Percentiles rank a stretch among this genome's conserved stretches.
Evolutionary conservation across 2,113 vertebrate species (phyloP).

Genomic region (Aspiorhynchus laticeps): DNA sequence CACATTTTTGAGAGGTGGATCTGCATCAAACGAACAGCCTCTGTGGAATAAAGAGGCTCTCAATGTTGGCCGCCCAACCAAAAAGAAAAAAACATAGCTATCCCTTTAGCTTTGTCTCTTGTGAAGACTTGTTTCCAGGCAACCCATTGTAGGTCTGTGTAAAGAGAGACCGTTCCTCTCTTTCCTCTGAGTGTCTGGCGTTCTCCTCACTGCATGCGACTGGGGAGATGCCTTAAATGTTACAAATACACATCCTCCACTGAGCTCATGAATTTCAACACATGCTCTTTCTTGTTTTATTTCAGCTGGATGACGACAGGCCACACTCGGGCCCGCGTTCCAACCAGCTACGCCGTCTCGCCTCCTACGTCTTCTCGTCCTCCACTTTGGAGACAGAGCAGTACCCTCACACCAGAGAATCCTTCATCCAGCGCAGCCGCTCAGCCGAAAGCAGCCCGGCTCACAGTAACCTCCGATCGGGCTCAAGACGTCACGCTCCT

Average conservation of each 20-base stretch:
- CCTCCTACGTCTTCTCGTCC: slow-evolving; percentile 99
- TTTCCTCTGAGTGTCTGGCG: slow-evolving; percentile 49
- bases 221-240: slow-evolving; percentile 40
- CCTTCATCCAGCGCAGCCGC: slow-evolving; percentile 98
- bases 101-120: slow-evolving; percentile 44
- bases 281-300: slow-evolving; percentile 84
- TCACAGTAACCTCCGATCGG: slow-evolving; percentile 80
- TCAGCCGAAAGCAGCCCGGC: slow-evolving; percentile 98
- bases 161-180: slow-evolving; percentile 28
- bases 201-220: slow-evolving; percentile 49
- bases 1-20: slow-evolving; percentile 27
- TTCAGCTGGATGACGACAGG: slow-evolving; percentile 93
- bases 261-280: slow-evolving; percentile 73
- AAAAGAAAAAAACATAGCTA: slow-evolving; percentile 27
- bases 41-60: slow-evolving; percentile 25
- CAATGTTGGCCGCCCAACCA: slow-evolving; percentile 28
- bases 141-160: slow-evolving; percentile 40
- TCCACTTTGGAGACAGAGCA: slow-evolving; percentile 98
- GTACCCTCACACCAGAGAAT: slow-evolving; percentile 87
- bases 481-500: slow-evolving; percentile 66
- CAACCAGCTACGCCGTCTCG: slow-evolving; percentile 98
- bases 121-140: slow-evolving; percentile 46
- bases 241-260: slow-evolving; percentile 34
- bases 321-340: slow-evolving; percentile 89
- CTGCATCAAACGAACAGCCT: slow-evolving; percentile 30